These are phyloP conservation scores for Brachymystax lenok DNA, from an alignment of 2,797 vertebrate species.

Conservation along the genomic window DNA sequence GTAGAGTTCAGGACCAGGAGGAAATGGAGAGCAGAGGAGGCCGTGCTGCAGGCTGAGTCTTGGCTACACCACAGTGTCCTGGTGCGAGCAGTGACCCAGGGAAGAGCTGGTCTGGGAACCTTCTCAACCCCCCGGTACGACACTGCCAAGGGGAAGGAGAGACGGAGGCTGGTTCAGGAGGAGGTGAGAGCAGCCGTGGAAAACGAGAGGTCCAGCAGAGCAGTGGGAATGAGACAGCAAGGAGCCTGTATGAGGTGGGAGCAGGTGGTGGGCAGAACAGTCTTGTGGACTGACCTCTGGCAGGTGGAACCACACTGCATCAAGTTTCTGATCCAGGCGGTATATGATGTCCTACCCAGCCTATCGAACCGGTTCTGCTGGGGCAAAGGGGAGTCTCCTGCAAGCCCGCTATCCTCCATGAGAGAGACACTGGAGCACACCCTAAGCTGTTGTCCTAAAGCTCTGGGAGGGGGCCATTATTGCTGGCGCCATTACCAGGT, in stretches of 20 bases:
- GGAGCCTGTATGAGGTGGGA: slow-evolving; percentile 1
- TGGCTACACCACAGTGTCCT: not conserved
- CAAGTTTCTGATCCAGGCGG: not conserved
- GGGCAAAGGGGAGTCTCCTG: not conserved
- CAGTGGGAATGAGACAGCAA: slow-evolving; percentile 8
- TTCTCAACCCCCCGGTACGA: not conserved
- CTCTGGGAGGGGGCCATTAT: too few species aligned
- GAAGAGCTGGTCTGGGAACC: not conserved
- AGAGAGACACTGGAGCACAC: not conserved
- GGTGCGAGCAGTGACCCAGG: not conserved
- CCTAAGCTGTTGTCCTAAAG: too few species aligned
- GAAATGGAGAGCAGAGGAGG: not conserved
- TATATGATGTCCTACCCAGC: slow-evolving; percentile 4
- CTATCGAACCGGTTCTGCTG: not conserved
- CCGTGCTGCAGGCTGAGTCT: not conserved
- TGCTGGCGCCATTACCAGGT: slow-evolving; percentile 6
- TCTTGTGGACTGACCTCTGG: not conserved
- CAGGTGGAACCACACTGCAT: slow-evolving; percentile 7
- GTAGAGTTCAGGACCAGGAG: too few species aligned
- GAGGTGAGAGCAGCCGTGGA: slow-evolving; percentile 2
- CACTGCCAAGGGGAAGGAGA: slow-evolving; percentile 3
- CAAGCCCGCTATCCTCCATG: not conserved
- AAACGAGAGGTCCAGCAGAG: not conserved
- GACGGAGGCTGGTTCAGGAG: not conserved
- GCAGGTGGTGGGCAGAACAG: not conserved